Evolutionary conservation across 1,140 invertebrate species (phyloP), one percentile per base, ranked within the genome.

Genomic region (Sesamia nonagrioides): DNA sequence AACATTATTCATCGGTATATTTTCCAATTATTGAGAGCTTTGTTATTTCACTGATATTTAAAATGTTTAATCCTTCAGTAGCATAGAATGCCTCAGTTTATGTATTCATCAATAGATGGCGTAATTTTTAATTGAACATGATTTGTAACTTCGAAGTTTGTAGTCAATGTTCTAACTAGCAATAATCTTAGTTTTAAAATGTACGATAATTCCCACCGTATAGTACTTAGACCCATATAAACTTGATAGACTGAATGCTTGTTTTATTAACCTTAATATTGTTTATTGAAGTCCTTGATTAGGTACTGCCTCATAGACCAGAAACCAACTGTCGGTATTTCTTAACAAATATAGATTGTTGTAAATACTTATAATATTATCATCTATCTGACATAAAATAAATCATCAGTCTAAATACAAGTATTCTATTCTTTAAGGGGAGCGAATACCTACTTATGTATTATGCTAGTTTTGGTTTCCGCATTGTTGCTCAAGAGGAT

Each of bases 81-180:
- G 11, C 18, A 3, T 69, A 21, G 42, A 42, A 37, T 18, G 13
- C 18, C 17, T 18, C 11, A 21, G 37, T 11, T 66, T 66, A 40
- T 1, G 11, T 66, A 66, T 21, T 21, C 17, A 6, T 66, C 37
- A 21, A 77, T 42, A 77, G 61, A 68, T 77, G 61, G 75, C 73
- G 58, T 52, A 63, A 17, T 74, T 60, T 74, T 40, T 5, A 71
- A 7, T 71, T 45, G 13, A n/a, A 33, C n/a, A 13, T 54, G 35
- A 8, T 71, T 71, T 71, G n/a, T 17, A 13, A 18, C 6, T 52
- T 11, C 13, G 7, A 9, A 21, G 6, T 71, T 18, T 52, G 27
- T 5, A 52, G 27, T 52, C 9, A 77, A 82, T 82, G 82, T 82
- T 86, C 77, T 80, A 82, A 78, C 60, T 81, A 84, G 82, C 79